Conservation (phyloP, 2,113 vertebrate genomes). For the Gallinago paraguaiae region DNA sequence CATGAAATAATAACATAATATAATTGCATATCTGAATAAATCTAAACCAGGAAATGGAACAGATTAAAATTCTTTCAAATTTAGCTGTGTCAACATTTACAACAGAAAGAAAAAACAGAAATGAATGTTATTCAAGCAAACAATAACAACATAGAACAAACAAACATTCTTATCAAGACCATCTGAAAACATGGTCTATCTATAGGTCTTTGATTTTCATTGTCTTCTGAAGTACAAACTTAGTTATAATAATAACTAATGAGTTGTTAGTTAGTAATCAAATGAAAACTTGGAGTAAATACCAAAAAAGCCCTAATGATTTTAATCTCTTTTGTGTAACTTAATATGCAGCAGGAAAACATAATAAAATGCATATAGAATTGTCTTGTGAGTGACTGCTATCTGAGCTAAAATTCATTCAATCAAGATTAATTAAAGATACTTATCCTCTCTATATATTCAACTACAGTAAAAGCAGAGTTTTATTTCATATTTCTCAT, state of each 20-base stretch:
- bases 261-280: neutral
- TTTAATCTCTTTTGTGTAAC: neutral
- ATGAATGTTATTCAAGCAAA: neutral
- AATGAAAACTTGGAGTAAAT: neutral
- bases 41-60: neutral
- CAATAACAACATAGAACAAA: neutral
- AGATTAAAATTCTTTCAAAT: neutral
- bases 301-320: accelerated
- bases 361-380: neutral
- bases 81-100: neutral
- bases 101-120: neutral
- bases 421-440: neutral
- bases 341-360: neutral
- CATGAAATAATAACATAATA: neutral
- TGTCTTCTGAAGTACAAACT: neutral
- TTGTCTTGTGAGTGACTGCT: neutral
- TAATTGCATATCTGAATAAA: neutral
- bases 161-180: neutral
- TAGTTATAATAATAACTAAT: neutral
- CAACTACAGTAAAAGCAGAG: neutral
- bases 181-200: neutral
- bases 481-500: neutral
- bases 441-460: neutral
- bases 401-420: neutral
- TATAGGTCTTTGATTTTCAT: neutral